A percentile compares a stretch with the other conserved stretches of the same genome.
Evolutionary conservation across 92 coral and sea anemone species (phyloP).

Genomic region (Bergia puertoricense): DNA sequence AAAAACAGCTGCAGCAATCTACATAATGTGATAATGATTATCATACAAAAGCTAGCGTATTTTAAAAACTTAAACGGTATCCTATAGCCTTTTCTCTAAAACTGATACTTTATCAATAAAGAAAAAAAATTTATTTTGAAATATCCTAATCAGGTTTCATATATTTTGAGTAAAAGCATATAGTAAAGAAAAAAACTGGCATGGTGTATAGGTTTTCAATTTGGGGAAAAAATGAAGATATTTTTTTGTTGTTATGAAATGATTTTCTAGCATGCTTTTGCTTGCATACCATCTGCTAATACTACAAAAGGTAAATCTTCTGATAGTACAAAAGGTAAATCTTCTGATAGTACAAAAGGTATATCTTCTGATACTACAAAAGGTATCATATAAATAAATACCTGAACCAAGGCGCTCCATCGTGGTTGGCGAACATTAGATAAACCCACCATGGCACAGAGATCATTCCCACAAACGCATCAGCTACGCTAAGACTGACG

Average conservation of each 20-base stretch:
- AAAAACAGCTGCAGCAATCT: background rate
- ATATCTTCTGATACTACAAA: background rate
- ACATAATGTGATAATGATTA: background rate
- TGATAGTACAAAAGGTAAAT: too few species aligned
- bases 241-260: too few species aligned
- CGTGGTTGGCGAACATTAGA: constrained; percentile 46
- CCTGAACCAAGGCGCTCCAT: constrained; percentile 51
- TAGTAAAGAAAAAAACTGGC: too few species aligned
- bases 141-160: too few species aligned
- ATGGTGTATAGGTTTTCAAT: too few species aligned
- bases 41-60: too few species aligned
- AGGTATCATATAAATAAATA: background rate
- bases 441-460: constrained; percentile 76
- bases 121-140: too few species aligned
- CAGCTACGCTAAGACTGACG: constrained; percentile 71
- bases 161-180: background rate
- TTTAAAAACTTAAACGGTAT: too few species aligned
- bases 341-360: too few species aligned
- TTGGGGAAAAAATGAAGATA: too few species aligned
- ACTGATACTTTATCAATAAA: background rate
- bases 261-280: too few species aligned
- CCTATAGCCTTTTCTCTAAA: background rate
- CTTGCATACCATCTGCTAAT: too few species aligned
- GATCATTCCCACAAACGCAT: constrained; percentile 65
- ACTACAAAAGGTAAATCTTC: background rate